phyloP scores from a whole-genome alignment of 2,113 vertebrate species.

The Menura novaehollandiae region DNA sequence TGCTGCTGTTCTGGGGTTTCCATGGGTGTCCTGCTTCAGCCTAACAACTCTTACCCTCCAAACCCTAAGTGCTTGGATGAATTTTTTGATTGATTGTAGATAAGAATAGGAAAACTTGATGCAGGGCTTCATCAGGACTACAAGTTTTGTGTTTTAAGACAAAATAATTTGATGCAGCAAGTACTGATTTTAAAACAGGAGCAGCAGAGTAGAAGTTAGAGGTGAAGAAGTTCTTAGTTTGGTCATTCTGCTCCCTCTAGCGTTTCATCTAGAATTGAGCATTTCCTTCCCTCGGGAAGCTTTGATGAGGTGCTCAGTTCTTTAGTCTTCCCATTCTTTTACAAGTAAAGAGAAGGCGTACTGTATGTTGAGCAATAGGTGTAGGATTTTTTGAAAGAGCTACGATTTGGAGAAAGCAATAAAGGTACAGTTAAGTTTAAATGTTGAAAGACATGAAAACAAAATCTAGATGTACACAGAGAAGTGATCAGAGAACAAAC shows the following conservation, averaged over 20 bases:
- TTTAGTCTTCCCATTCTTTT: background rate
- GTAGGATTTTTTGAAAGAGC: background rate
- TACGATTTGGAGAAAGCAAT: background rate
- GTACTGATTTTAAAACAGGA: rapidly evolving
- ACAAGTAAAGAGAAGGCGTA: background rate
- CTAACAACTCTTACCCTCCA: too few species aligned
- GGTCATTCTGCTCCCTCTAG: conserved; percentile 11
- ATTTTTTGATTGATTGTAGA: background rate
- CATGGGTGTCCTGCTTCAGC: background rate
- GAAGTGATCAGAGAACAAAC: background rate
- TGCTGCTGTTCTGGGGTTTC: background rate
- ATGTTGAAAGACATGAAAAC: background rate
- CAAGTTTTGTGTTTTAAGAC: background rate
- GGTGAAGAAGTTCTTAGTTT: background rate
- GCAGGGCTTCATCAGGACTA: background rate
- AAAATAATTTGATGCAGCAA: background rate
- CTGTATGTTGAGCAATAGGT: background rate
- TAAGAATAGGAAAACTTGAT: background rate
- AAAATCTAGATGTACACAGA: background rate
- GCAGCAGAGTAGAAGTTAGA: rapidly evolving
- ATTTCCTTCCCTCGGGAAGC: background rate
- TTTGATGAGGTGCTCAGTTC: rapidly evolving
- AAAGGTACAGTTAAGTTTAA: background rate
- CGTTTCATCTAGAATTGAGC: background rate
- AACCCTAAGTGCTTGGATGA: rapidly evolving